phyloP scores from a whole-genome alignment of 2,113 vertebrate species.

The Otis tarda region DNA sequence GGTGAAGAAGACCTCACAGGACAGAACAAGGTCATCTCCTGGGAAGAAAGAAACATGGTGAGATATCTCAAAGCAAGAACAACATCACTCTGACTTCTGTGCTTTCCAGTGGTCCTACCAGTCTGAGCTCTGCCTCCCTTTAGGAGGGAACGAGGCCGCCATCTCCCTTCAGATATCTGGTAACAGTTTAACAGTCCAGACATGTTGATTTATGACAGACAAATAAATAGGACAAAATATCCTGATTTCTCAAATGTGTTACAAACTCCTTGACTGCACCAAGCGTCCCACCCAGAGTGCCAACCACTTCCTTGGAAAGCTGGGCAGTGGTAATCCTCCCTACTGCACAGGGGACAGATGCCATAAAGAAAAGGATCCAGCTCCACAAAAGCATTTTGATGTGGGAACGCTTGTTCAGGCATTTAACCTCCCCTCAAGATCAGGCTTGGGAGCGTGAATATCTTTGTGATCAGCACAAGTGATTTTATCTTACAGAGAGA shows the following conservation, averaged over 20 bases:
- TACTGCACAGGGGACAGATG: not conserved
- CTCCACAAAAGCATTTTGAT: not conserved
- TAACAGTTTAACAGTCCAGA: not conserved
- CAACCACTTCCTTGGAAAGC: not conserved
- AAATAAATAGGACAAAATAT: not conserved
- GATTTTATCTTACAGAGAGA: not conserved
- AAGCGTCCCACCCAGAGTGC: not conserved
- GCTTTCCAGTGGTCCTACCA: not conserved
- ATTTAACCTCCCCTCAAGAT: not conserved
- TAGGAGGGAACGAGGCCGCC: not conserved
- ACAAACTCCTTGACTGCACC: not conserved
- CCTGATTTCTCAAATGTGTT: not conserved
- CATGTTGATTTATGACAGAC: not conserved
- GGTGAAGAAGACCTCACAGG: conserved; percentile 79
- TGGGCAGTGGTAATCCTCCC: not conserved
- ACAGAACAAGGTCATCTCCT: conserved; percentile 74
- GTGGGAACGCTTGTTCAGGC: not conserved
- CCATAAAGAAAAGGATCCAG: not conserved
- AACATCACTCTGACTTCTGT: not conserved
- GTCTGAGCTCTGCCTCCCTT: not conserved
- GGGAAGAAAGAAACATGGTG: not conserved
- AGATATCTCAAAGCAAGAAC: not conserved
- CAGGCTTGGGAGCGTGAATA: not conserved
- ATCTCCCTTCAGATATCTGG: not conserved
- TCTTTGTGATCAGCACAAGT: not conserved